Percentiles rank a stretch among this genome's conserved stretches.
phyloP scores from a whole-genome alignment of 23 tunicate genomes.

The Diplosoma virens region DNA sequence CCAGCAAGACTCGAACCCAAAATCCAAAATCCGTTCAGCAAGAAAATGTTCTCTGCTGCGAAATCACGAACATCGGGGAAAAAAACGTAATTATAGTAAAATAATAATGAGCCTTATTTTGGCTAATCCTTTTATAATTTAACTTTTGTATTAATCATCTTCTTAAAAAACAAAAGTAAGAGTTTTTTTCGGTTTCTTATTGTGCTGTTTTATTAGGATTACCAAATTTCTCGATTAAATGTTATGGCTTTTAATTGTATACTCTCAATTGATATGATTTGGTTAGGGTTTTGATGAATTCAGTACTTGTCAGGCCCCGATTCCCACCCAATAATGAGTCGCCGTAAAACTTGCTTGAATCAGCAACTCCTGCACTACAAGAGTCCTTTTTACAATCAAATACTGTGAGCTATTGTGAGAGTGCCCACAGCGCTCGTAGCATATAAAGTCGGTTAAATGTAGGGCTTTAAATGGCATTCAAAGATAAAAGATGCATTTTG shows the following conservation, averaged over 20 bases:
- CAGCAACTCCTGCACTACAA: background rate
- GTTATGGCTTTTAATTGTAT: background rate
- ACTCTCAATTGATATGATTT: background rate
- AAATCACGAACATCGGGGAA: background rate
- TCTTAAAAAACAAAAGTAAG: too few species aligned
- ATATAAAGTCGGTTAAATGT: too few species aligned
- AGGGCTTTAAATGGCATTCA: too few species aligned
- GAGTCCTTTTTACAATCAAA: background rate
- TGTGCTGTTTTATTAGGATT: too few species aligned
- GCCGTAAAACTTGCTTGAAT: background rate
- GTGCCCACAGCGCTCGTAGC: too few species aligned
- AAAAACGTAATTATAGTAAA: background rate
- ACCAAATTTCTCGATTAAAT: too few species aligned
- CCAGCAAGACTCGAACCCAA: background rate
- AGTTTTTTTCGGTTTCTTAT: too few species aligned
- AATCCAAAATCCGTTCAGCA: background rate
- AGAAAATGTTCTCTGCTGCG: constrained; percentile 6
- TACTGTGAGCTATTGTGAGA: background rate
- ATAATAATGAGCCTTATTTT: too few species aligned
- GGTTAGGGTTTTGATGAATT: background rate
- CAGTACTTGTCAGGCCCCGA: background rate
- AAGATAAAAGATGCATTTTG: background rate
- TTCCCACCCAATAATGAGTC: background rate
- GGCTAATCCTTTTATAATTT: too few species aligned
- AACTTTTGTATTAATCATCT: too few species aligned